Evolutionary conservation across 23 tunicate species (phyloP).

Genomic region (Corella eumyota): DNA sequence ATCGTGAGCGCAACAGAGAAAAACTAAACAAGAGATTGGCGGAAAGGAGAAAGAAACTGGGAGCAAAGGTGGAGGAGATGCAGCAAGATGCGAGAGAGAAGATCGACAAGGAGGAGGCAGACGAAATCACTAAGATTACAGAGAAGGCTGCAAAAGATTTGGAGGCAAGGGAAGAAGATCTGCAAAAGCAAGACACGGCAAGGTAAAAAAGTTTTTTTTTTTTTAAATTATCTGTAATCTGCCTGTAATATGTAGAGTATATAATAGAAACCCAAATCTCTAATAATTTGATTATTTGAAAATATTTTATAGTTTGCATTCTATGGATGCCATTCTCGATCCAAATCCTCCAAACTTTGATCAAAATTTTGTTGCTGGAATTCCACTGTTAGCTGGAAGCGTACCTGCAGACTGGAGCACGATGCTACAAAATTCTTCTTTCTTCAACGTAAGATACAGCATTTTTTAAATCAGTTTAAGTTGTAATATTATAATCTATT

Average conservation of each 20-base stretch:
- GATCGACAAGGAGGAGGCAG: conserved; percentile 48
- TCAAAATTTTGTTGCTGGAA: conserved; percentile 17
- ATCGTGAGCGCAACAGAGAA: conserved; percentile 26
- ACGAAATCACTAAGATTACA: conserved; percentile 25
- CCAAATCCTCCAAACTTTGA: background rate
- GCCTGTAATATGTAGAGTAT: too few species aligned
- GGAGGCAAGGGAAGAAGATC: conserved; percentile 35
- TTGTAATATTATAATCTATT: background rate
- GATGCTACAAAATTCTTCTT: conserved; percentile 35
- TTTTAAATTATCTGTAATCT: too few species aligned
- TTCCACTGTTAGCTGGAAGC: conserved; percentile 35
- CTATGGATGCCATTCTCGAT: background rate
- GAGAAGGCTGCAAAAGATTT: conserved; percentile 45
- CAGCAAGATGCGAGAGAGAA: conserved; percentile 21
- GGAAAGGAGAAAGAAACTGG: conserved; percentile 44
- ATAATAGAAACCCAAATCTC: too few species aligned
- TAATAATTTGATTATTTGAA: background rate
- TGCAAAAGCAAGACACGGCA: conserved; percentile 21
- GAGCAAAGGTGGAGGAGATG: conserved; percentile 45
- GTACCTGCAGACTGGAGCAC: conserved; percentile 31
- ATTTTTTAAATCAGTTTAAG: background rate
- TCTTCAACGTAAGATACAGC: conserved; percentile 43
- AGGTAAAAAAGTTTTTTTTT: conserved; percentile 13
- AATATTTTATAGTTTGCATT: background rate
- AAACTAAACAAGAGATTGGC: conserved; percentile 41